phyloP scores from a whole-genome alignment of 2,113 vertebrate species.

The Perca flavescens region DNA sequence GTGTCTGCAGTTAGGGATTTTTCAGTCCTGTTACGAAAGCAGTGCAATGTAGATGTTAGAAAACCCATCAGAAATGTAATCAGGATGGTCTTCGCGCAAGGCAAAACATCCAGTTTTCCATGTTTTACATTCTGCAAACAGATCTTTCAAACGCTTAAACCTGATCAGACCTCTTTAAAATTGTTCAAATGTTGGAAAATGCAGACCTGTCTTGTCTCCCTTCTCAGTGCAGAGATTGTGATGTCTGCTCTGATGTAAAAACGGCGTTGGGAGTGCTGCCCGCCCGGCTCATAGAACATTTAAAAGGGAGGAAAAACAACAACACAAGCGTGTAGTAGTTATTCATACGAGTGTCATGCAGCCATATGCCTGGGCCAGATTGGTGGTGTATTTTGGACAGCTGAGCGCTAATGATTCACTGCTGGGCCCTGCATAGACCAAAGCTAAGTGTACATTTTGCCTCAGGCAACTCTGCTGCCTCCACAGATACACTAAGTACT shows the following conservation, averaged over 20 bases:
- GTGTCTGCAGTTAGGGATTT: neutral
- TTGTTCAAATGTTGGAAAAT: neutral
- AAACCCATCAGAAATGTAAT: neutral
- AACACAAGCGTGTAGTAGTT: conserved; percentile 64
- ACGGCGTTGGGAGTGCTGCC: conserved; percentile 19
- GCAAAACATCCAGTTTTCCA: neutral
- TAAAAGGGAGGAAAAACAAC: conserved; percentile 58
- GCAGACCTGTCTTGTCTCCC: neutral
- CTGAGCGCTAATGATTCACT: conserved; percentile 80
- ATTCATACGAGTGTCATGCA: conserved; percentile 72
- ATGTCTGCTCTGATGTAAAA: conserved; percentile 33
- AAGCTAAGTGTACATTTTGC: conserved; percentile 74
- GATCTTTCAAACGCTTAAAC: neutral
- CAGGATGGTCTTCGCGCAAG: too few relatives aligned
- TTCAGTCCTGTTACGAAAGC: neutral
- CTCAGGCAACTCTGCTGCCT: conserved; percentile 66
- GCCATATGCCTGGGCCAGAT: conserved; percentile 77
- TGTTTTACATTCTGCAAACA: neutral
- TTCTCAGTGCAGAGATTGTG: neutral
- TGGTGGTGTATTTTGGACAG: conserved; percentile 78
- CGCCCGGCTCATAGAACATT: conserved; percentile 38
- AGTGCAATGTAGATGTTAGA: neutral
- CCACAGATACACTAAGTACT: conserved; percentile 59
- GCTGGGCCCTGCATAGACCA: conserved; percentile 65
- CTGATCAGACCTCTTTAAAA: neutral